Base-by-base conservation (phyloP, 2,113 vertebrate species). In the Merops nubicus region DNA sequence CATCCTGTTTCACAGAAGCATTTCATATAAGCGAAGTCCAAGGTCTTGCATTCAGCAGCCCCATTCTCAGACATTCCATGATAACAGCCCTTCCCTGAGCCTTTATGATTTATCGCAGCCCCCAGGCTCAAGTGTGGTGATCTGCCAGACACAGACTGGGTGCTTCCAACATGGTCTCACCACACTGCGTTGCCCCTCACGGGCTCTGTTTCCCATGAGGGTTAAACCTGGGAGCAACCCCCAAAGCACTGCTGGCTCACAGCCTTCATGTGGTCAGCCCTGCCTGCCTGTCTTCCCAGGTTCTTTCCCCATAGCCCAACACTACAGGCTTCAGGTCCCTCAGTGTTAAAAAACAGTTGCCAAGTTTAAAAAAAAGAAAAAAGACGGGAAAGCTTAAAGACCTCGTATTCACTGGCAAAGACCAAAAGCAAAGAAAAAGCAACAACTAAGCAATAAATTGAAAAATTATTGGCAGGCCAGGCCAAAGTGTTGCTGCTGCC, bases 401-500 rank as follows among this genome's bases (percentile, higher is more conserved):
- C 50, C 42, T 93, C 40, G 6, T 59, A 45, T 21, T 73, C 68
- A 15, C 28, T 42, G 31, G 70, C 19, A 74, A 85, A 92, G 69
- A 68, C 34, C 23, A 45, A 91, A 89, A 74, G 77, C 57, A 79
- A 48, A 74, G 67, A 38, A 79, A 93, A 85, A 82, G 13, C 70
- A 91, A 88, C 23, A 22, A 11, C 88, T 77, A 88, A 94, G 85
- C 42, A 93, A 96, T 96, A 94, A 94, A 96, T 84, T 91, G 73
- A 92, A 97, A 93, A 92, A 94, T 67, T 94, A 88, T 93, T 94
- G 92, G 79, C 88, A 94, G 93, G 56, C 79, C 90, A 92, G 85
- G 86, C 56, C 90, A 57, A n/a, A 86, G 67, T n/a, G 43, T 72
- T 92, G 78, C 81, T 5, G 2, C 72, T 92, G 83, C 48, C 85